phyloP scores from a whole-genome alignment of 2,888 invertebrate genomes.

The Cerastoderma edule region DNA sequence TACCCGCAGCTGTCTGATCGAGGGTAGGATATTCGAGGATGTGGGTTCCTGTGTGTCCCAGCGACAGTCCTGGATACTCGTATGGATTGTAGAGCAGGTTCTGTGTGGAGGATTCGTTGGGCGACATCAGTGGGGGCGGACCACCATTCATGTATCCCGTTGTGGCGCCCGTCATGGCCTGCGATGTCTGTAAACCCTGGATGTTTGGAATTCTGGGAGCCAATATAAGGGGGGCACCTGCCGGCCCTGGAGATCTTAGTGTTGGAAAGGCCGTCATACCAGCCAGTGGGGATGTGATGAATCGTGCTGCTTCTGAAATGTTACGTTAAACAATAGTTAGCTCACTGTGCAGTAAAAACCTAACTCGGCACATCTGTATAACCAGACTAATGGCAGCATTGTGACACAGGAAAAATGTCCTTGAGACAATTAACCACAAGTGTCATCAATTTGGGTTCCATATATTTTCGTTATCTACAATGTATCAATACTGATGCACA shows the following conservation, averaged over 20 bases:
- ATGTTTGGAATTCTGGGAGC: conserved; percentile 86
- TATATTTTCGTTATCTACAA: too few relatives aligned
- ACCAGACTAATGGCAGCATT: too few relatives aligned
- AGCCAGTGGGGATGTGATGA: conserved; percentile 67
- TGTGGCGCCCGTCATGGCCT: conserved; percentile 58
- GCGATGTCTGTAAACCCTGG: conserved; percentile 48
- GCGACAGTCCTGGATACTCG: conserved; percentile 70
- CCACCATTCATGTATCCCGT: conserved; percentile 78
- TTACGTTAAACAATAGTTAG: too few relatives aligned
- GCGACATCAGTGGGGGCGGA: conserved; percentile 87
- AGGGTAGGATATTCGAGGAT: conserved; percentile 78
- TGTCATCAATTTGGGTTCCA: too few relatives aligned
- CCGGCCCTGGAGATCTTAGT: conserved; percentile 88
- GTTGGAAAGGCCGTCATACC: conserved; percentile 66
- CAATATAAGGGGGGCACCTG: conserved; percentile 96
- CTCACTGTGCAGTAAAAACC: too few relatives aligned
- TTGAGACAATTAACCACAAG: too few relatives aligned
- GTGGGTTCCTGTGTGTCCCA: conserved; percentile 62
- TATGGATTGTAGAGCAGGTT: conserved; percentile 78
- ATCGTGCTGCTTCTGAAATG: conserved; percentile 70
- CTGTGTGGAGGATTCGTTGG: conserved; percentile 85
- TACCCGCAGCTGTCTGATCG: conserved; percentile 77
- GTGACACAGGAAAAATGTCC: too few relatives aligned
- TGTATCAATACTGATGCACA: too few relatives aligned
- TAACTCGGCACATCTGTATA: too few relatives aligned